Evolutionary conservation across 1,140 invertebrate species (phyloP), one percentile per base, ranked within the genome.

Genomic region (Frieseomelitta varia): DNA sequence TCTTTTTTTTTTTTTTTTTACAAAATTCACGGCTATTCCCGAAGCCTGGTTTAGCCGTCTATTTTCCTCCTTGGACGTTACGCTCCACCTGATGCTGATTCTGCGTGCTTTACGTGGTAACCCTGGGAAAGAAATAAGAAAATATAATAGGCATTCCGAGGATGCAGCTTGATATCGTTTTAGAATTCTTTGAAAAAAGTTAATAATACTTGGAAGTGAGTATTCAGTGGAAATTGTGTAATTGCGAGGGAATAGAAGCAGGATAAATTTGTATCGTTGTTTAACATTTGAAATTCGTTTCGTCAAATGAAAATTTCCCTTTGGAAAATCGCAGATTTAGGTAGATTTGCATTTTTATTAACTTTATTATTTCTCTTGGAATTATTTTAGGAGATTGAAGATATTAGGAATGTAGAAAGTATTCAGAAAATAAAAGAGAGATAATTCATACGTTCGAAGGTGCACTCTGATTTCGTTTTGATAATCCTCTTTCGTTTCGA

Each of bases 1-100:
- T n/a, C n/a, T n/a, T n/a, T n/a, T 39, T 39, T 39, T 39, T 39
- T 8, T 47, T 63, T 78, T 68, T 84, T 75, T 77, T 73, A 67
- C 14, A 27, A 79, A 81, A 85, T 79, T 69, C n/a, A 24, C 34
- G 24, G 39, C 21, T 27, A 55, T 65, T 55, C 61, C 87, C 39
- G 39, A 47, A 63, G 56, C 30, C 53, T 73, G 19, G 63, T 72
- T 21, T 47, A 47, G 39, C 39, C 24, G 72, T 47, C 14, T 39
- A 24, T n/a, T 69, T 34, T 77, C 55, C 65, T 69, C 17, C 51
- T 67, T 30, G 4, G 6, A n/a, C 24, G 30, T 14, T 68, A n/a
- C 24, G 30, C 10, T 68, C 30, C 21, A n/a, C 47, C 14, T 39
- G 21, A 39, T 12, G 34, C 21, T 53, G 56, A n/a, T 17, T 15